These are phyloP conservation scores for Eulacestoma nigropectus DNA, from an alignment of 2,113 vertebrate species.

Conservation along the genomic window DNA sequence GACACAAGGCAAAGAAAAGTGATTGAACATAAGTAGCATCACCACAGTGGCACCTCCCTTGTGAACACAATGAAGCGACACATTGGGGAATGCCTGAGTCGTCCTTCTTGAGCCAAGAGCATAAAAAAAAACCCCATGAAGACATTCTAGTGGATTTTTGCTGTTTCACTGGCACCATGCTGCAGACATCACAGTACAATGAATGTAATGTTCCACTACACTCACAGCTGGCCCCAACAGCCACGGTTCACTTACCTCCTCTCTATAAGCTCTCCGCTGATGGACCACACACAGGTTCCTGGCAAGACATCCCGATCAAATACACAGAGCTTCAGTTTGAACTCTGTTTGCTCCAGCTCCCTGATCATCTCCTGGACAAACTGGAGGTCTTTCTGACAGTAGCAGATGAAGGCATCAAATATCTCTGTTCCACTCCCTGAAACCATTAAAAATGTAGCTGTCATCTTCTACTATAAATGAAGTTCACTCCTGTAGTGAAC, in stretches of 20 bases:
- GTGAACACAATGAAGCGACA: background rate
- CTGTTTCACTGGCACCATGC: background rate
- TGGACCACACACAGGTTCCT: constrained; percentile 92
- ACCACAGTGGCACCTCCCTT: background rate
- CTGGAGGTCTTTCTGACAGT: constrained; percentile 86
- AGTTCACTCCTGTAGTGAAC: background rate
- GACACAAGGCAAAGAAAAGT: background rate
- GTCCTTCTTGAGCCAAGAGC: background rate
- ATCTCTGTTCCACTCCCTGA: constrained; percentile 78
- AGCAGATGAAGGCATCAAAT: constrained; percentile 98
- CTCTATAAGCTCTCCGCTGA: constrained; percentile 94
- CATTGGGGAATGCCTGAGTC: background rate
- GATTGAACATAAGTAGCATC: background rate
- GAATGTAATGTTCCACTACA: background rate
- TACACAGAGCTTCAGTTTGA: constrained; percentile 90
- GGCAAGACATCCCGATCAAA: constrained; percentile 94
- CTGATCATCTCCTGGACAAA: constrained; percentile 96
- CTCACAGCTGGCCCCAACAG: background rate
- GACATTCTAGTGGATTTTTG: background rate
- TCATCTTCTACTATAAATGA: background rate
- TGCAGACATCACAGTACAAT: background rate
- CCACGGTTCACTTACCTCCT: constrained; percentile 71
- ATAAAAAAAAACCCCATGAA: background rate
- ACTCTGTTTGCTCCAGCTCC: constrained; percentile 86
- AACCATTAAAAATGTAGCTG: background rate